Evolutionary conservation across 2,888 invertebrate species (phyloP).

Genomic region (Itoplectis maculator): DNA sequence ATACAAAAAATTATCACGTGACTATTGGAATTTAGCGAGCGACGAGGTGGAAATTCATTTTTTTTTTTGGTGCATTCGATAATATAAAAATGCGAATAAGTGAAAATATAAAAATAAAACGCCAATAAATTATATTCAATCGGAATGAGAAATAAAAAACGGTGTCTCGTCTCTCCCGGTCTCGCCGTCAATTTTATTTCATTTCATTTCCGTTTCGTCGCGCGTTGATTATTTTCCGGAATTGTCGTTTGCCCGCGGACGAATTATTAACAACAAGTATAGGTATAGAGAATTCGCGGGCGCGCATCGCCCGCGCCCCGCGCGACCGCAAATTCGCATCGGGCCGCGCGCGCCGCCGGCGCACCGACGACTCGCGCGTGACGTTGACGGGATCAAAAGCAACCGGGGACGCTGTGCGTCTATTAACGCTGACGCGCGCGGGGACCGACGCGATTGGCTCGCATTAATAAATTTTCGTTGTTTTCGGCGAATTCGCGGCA

Average conservation of each 20-base stretch:
- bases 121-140: neutral
- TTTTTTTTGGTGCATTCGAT: too few relatives aligned
- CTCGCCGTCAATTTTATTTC: neutral
- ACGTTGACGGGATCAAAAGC: constrained; percentile 69
- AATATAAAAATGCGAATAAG: too few relatives aligned
- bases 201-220: too few relatives aligned
- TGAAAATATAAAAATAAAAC: neutral
- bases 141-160: neutral
- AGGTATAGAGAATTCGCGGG: neutral
- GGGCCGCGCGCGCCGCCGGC: constrained; percentile 51
- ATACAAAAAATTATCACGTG: too few relatives aligned
- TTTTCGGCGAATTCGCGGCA: constrained; percentile 23
- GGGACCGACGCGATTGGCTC: constrained; percentile 39
- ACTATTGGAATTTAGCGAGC: too few relatives aligned
- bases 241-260: neutral
- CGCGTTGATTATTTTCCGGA: neutral
- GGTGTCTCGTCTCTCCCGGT: neutral
- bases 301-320: neutral
- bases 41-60: too few relatives aligned
- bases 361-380: constrained; percentile 53
- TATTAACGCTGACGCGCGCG: constrained; percentile 53
- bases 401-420: constrained; percentile 66
- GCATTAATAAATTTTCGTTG: constrained; percentile 37
- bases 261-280: constrained; percentile 16
- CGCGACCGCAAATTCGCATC: constrained; percentile 63